Evolutionary conservation across 2,888 invertebrate species (phyloP), one percentile per base, ranked within the genome.

Genomic region (Petrophora chlorosata): DNA sequence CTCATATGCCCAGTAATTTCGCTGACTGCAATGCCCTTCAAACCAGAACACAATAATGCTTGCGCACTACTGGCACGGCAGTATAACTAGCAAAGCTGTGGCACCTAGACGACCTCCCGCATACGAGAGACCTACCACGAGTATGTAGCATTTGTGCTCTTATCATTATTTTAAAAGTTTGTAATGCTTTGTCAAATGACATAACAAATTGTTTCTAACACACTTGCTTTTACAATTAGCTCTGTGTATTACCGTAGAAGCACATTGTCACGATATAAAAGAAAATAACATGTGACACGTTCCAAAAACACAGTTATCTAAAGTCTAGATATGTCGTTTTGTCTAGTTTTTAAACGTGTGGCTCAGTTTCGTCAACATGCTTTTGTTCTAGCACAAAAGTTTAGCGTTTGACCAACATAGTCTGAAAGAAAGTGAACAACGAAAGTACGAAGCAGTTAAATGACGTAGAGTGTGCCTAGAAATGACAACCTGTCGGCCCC

Each of bases 251-350:
- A 10, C 4, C 1, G 14, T n/a, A 5, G 3, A 34, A 34, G 12
- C 2, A 13, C 7, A 16, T 15, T 47, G 26, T 42, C 7, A 36
- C 25, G 42, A 42, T 32, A 17, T 28, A 30, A 47, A 35, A 36
- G 41, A 48, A 48, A 35, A 41, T 16, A 25, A 5, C 25, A 47
- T 47, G 36, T 36, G 42, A 36, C 36, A 32, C 36, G 48, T 48
- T 14, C 48, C 28, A 26, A 38, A 42, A 38, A 32, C 36, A 35
- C n/a, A 47, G 25, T 36, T 39, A 14, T 34, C 34, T 9, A 16
- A 34, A 35, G 40, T 34, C 40, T 47, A 39, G 46, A 34, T 40
- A 9, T 40, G 1, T 23, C n/a, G 13, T 13, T 8, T 12, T 3
- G n/a, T n/a, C 9, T n/a, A 15, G 30, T 32, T 45, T 26, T 40